Percentiles rank a stretch among this genome's conserved stretches.
Evolutionary conservation across 2,113 vertebrate genomes (phyloP).

Genomic region (Nannospalax galili): DNA sequence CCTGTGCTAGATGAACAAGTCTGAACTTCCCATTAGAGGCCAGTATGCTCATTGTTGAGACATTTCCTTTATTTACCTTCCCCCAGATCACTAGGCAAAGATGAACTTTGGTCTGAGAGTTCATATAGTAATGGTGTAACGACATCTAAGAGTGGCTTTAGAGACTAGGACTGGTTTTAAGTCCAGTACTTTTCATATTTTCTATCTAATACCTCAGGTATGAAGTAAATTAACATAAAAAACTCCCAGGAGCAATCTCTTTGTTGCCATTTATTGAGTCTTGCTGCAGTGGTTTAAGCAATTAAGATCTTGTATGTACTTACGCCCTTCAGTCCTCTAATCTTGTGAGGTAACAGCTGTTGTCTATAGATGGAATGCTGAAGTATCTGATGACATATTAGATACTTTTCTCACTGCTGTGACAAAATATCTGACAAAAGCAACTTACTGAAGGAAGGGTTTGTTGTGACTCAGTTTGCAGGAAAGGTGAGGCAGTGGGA

Average conservation of each 20-base stretch:
- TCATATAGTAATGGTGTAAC: neutral
- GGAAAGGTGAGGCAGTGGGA: no score
- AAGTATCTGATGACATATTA: neutral
- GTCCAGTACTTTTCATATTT: slow-evolving; percentile 26
- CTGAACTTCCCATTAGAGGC: neutral
- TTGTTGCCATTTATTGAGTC: slow-evolving; percentile 25
- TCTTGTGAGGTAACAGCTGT: neutral
- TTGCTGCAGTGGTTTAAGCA: slow-evolving; percentile 23
- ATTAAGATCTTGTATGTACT: neutral
- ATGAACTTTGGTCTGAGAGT: slow-evolving; percentile 16
- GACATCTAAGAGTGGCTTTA: neutral
- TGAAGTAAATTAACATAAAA: slow-evolving; percentile 48
- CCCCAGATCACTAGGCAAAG: neutral
- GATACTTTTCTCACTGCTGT: no score
- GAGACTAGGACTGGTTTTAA: slow-evolving; percentile 37
- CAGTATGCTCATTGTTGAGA: neutral
- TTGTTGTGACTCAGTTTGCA: no score
- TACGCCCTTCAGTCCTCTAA: neutral
- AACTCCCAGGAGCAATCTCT: neutral
- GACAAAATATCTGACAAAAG: no score
- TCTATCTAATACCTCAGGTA: neutral
- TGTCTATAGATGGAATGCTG: neutral
- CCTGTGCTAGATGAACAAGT: neutral
- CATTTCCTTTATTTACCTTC: neutral
- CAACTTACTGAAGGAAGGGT: no score